These are phyloP conservation scores for Lithophane leautieri DNA, from an alignment of 2,888 invertebrate species.

Conservation along the genomic window DNA sequence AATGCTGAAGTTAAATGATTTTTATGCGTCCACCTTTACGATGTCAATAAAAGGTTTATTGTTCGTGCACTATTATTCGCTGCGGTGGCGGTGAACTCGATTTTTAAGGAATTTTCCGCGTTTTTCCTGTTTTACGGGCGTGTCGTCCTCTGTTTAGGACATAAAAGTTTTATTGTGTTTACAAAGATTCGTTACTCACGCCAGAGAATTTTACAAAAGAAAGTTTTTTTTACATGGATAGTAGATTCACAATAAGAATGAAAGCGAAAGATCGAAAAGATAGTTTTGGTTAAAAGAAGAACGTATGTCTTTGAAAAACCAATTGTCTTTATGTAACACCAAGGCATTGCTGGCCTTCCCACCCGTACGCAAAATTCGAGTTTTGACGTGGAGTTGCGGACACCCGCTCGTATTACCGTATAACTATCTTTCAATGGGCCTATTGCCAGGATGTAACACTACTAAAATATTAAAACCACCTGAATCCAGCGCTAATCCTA, in stretches of 20 bases:
- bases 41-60: constrained; percentile 81
- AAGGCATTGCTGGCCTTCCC: background rate
- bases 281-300: background rate
- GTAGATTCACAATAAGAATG: constrained; percentile 2
- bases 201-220: constrained; percentile 17
- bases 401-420: too few relatives aligned
- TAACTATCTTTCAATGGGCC: background rate
- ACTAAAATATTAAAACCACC: background rate
- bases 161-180: constrained; percentile 49
- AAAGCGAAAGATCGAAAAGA: constrained; percentile 11
- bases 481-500: background rate
- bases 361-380: background rate
- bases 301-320: too few relatives aligned
- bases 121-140: constrained; percentile 35
- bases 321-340: too few relatives aligned
- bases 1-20: constrained; percentile 80
- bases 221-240: constrained; percentile 1
- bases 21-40: constrained; percentile 84
- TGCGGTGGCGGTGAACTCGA: constrained; percentile 66
- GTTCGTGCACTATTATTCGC: constrained; percentile 72
- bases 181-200: constrained; percentile 21
- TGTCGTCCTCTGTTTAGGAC: constrained; percentile 26
- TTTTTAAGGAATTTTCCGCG: constrained; percentile 69
- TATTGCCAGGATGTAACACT: background rate
- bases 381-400: background rate